These are phyloP conservation scores for Dolichoris vasculosae DNA, from an alignment of 1,140 invertebrate genomes.

Conservation along the genomic window DNA sequence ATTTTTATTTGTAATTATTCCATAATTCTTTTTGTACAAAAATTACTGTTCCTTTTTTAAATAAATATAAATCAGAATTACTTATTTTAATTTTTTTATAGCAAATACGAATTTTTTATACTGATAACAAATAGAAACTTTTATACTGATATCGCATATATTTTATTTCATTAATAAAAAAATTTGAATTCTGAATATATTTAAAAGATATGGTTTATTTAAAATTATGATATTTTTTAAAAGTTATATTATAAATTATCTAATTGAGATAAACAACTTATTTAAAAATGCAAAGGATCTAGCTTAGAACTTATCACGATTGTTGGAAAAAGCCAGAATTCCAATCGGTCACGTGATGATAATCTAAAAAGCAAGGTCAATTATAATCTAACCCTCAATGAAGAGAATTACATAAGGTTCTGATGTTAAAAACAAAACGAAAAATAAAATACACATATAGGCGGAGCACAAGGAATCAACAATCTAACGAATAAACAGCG, in stretches of 20 bases:
- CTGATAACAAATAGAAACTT: too few species aligned
- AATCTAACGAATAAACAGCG: constrained; percentile 12
- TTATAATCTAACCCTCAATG: constrained; percentile 32
- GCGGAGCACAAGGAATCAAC: not conserved
- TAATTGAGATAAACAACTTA: constrained; percentile 14
- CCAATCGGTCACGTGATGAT: constrained; percentile 14
- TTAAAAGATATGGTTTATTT: not conserved
- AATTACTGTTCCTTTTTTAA: too few species aligned
- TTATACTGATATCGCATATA: too few species aligned
- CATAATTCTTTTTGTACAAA: too few species aligned
- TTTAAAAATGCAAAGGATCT: constrained; percentile 4
- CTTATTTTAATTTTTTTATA: too few species aligned
- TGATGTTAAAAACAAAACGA: not conserved
- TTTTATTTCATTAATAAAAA: too few species aligned
- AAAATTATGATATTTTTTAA: not conserved
- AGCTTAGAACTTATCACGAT: constrained; percentile 6
- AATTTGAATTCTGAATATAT: not conserved
- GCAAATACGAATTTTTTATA: too few species aligned
- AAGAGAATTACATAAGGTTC: not conserved
- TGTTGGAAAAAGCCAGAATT: constrained; percentile 29
- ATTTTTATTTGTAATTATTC: too few species aligned
- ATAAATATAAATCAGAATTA: too few species aligned
- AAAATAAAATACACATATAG: constrained; percentile 25
- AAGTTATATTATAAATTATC: not conserved
- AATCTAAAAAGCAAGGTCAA: constrained; percentile 41